A percentile compares a stretch with the other conserved stretches of the same genome.
Conservation (phyloP, 2,113 vertebrate species). For the Nothobranchius kuhntae region DNA sequence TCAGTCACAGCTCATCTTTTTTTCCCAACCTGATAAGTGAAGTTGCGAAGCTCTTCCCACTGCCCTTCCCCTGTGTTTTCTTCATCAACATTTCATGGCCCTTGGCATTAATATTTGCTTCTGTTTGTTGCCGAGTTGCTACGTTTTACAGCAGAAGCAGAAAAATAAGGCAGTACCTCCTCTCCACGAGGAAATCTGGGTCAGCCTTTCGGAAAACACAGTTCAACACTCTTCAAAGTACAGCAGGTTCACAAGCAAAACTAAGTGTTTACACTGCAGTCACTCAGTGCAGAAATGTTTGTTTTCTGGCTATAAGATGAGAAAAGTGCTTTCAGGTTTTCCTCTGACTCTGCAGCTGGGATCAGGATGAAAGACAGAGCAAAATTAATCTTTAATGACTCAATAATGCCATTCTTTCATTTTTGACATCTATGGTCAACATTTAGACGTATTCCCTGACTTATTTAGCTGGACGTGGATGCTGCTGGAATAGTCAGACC, state of each 20-base stretch:
- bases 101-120: constrained; percentile 71
- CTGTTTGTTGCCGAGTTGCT: constrained; percentile 62
- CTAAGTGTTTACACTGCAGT: constrained; percentile 37
- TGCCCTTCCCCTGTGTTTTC: constrained; percentile 52
- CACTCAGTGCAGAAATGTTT: constrained; percentile 29
- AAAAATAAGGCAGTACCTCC: constrained; percentile 49
- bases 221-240: constrained; percentile 57
- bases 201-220: constrained; percentile 63
- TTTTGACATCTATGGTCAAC: not conserved
- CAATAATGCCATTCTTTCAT: not conserved
- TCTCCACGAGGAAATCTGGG: constrained; percentile 71
- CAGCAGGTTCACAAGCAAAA: constrained; percentile 46
- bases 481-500: constrained; percentile 15
- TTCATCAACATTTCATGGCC: constrained; percentile 72
- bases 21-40: constrained; percentile 39
- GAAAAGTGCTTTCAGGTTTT: constrained; percentile 1
- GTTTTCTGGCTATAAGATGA: constrained; percentile 24
- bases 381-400: not conserved
- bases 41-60: constrained; percentile 42
- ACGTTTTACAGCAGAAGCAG: constrained; percentile 59
- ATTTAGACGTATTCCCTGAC: constrained; percentile 23
- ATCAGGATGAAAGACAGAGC: not conserved
- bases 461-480: constrained; percentile 15
- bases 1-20: constrained; percentile 45
- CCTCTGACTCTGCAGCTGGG: not conserved